Evolutionary conservation across 2,797 vertebrate species (phyloP), one percentile per base, ranked within the genome.

Genomic region (Cossypha caffra): DNA sequence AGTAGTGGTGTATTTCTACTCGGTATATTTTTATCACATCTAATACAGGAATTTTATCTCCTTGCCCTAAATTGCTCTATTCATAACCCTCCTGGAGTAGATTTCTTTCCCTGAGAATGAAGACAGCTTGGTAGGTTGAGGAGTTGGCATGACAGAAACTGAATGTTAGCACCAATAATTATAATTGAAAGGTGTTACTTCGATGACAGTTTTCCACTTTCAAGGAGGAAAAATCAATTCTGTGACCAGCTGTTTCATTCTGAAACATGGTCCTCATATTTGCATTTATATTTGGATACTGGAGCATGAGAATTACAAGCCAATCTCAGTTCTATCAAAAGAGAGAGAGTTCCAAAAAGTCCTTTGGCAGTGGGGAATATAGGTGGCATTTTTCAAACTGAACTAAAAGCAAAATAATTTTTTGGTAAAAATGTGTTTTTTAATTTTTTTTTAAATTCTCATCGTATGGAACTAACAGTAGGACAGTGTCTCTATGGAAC

Each of bases 91-190:
- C 42, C 17, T 83, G 50, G 7, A 57, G 19, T 42, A 16, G 1
- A 5, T 15, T 76, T 73, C 29, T 78, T 71, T 10, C 37, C n/a
- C 7, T 33, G 23, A 45, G 37, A 86, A 82, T 28, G 21, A 84
- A 86, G 47, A 90, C n/a, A 93, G 42, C 16, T 92, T 94, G 20
- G 54, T 72, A 73, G 24, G 25, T 17, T 71, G 58, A 90, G 16
- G 26, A 88, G 55, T 16, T 94, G 69, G 50, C 54, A 78, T 72
- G 55, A 67, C 3, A 90, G 66, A 78, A 86, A 78, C 5, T 42
- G n/a, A 92, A 84, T 81, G 59, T 95, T 95, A 84, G 10, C 94
- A 93, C 73, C 42, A 76, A 48, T 58, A 90, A 68, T 78, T 77
- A 55, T 85, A 59, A 78, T 16, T 93, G 86, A 90, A 88, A 91